Base-by-base conservation (phyloP, 2,113 vertebrate species). In the Xiphophorus hellerii region DNA sequence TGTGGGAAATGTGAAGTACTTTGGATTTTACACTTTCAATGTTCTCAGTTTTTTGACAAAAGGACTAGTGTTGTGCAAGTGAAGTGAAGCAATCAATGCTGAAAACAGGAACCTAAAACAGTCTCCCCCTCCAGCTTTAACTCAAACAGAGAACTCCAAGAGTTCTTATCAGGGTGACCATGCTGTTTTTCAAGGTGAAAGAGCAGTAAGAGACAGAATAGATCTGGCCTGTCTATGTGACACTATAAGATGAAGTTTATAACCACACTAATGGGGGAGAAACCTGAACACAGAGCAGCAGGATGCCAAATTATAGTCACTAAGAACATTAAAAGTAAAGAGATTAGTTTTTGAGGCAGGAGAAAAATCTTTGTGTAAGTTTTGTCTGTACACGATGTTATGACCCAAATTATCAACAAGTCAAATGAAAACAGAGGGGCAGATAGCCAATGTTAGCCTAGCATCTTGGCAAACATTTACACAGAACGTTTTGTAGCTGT, bases 91-190 rank as follows among this genome's bases (percentile, higher is more conserved):
- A 89, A 89, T 69, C 61, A 48, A 25, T 44, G 30, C 28, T 30
- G 10, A 64, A 76, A 87, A 83, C 84, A 87, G 88, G 88, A 87
- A 87, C 54, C 25, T 22, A 9, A 62, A 30, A 30, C 28, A 17
- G 61, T 6, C 28, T 28, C 22, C 28, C 14, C 15, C 13, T 17
- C 61, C 5, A 14, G 6, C 48, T 42, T 20, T 25, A 42, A 42
- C 39, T 42, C 48, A 54, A 22, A 7, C 48, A 54, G 17, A 22
- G 30, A 30, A 30, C 30, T 54, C 6, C 15, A 20, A 5, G 48
- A 25, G 7, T 54, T 54, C 48, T 7, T 54, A 8, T 54, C 48
- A 54, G 20, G 9, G 5, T 54, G 48, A 22, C 15, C 48, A 20
- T 20, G 7, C 25, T 54, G 17, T 25, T 54, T 8, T 54, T 54